phyloP scores from a whole-genome alignment of 2,797 vertebrate species.

The Sebastes steindachneri region DNA sequence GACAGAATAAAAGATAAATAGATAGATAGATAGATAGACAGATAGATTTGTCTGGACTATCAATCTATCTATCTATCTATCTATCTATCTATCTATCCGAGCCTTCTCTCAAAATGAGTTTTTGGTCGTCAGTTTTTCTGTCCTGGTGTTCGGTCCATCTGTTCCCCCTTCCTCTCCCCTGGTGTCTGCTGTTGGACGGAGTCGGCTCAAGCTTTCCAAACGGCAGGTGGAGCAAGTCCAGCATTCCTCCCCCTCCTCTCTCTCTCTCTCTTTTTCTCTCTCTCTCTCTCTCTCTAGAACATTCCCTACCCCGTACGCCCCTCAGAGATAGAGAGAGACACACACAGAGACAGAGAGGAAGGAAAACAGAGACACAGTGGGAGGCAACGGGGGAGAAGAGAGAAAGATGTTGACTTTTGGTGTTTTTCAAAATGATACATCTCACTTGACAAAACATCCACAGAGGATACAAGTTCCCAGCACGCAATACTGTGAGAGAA shows the following conservation, averaged over 20 bases:
- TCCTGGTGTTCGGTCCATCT: conserved; percentile 74
- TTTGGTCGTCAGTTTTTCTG: conserved; percentile 44
- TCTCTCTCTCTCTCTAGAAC: conserved; percentile 68
- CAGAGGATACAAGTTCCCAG: conserved; percentile 41
- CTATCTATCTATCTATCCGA: not conserved
- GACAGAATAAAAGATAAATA: too few species aligned
- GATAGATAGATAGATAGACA: too few species aligned
- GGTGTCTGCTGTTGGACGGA: conserved; percentile 74
- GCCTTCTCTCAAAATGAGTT: conserved; percentile 22
- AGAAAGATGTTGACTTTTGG: conserved; percentile 80
- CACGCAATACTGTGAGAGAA: conserved; percentile 11
- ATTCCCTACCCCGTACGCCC: conserved; percentile 75
- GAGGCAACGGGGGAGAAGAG: conserved; percentile 60
- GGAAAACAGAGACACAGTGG: conserved; percentile 74
- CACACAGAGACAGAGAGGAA: conserved; percentile 69
- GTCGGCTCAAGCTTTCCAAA: conserved; percentile 71
- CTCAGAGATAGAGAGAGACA: conserved; percentile 55
- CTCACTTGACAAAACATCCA: conserved; percentile 73
- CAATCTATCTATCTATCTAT: not conserved
- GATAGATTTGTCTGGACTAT: too few species aligned
- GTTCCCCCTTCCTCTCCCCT: conserved; percentile 74
- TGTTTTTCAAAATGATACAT: conserved; percentile 75
- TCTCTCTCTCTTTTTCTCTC: not conserved
- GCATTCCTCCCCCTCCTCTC: conserved; percentile 66
- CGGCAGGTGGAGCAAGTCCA: conserved; percentile 81